phyloP scores from a whole-genome alignment of 2,888 invertebrate species.

The Caenorhabditis zanzibari region DNA sequence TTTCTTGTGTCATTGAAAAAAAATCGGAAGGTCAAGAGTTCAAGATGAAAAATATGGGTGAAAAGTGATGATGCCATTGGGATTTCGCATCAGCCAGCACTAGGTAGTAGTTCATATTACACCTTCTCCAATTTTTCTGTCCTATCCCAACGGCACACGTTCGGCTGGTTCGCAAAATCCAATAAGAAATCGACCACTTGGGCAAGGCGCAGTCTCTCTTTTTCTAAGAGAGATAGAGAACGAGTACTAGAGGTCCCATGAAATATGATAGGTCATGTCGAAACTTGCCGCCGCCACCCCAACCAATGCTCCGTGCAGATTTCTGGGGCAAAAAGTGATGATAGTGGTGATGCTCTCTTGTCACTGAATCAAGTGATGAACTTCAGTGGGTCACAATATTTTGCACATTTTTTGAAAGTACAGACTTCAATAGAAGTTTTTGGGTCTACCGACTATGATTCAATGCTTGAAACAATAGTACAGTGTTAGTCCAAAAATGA shows the following conservation, averaged over 20 bases:
- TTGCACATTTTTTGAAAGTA: too few species aligned
- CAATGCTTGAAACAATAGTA: slow-evolving; percentile 19
- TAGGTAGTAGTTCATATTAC: slow-evolving; percentile 49
- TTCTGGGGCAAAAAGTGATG: slow-evolving; percentile 10
- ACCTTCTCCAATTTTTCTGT: slow-evolving; percentile 4
- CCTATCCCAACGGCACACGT: slow-evolving; percentile 21
- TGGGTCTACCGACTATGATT: not conserved
- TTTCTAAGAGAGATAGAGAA: not conserved
- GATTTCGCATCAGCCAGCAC: slow-evolving; percentile 29
- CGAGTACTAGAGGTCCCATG: slow-evolving; percentile 59
- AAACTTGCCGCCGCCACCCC: slow-evolving; percentile 45
- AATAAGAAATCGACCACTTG: slow-evolving; percentile 62
- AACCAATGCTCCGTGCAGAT: not conserved
- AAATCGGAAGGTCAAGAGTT: slow-evolving; percentile 9
- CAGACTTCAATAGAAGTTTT: not conserved
- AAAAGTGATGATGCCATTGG: slow-evolving; percentile 40
- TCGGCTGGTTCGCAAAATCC: slow-evolving; percentile 55
- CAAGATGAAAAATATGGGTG: not conserved
- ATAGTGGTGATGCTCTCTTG: slow-evolving; percentile 30
- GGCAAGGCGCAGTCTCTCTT: slow-evolving; percentile 15
- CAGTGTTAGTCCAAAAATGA: not conserved
- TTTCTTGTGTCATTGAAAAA: slow-evolving; percentile 3
- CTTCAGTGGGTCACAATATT: not conserved
- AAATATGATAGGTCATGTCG: slow-evolving; percentile 68
- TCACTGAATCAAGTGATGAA: slow-evolving; percentile 24